Conservation (phyloP, 2,797 vertebrate species). For the Silurus lanzhouensis region DNA sequence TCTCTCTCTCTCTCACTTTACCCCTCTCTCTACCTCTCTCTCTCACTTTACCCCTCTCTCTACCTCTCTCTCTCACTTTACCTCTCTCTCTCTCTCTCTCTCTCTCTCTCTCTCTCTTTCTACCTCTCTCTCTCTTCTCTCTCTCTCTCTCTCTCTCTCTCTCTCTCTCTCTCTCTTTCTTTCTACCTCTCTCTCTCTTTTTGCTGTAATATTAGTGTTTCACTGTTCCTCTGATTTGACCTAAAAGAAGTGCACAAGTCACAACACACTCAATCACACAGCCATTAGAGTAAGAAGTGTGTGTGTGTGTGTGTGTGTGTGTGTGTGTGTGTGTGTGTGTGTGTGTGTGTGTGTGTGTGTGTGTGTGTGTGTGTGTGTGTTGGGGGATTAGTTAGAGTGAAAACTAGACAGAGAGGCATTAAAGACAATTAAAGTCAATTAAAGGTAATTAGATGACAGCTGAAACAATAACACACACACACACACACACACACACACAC, state of each 20-base stretch:
- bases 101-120: constrained; percentile 49
- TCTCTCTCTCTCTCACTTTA: constrained; percentile 68
- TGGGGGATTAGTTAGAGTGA: constrained; percentile 3
- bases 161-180: constrained; percentile 29
- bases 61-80: constrained; percentile 65
- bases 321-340: constrained; percentile 70
- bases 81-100: constrained; percentile 64
- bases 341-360: constrained; percentile 77
- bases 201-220: constrained; percentile 86
- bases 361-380: constrained; percentile 46
- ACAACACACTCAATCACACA: constrained; percentile 85
- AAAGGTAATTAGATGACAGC: constrained; percentile 21
- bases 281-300: constrained; percentile 69
- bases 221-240: constrained; percentile 85
- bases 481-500: constrained; percentile 9
- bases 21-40: constrained; percentile 33
- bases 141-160: constrained; percentile 46
- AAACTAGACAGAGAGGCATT: constrained; percentile 30
- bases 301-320: constrained; percentile 43
- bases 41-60: constrained; percentile 34
- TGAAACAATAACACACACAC: constrained; percentile 40
- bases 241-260: constrained; percentile 86
- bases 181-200: constrained; percentile 69
- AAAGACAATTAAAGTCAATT: constrained; percentile 16
- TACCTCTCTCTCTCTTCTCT: constrained; percentile 54